These are phyloP conservation scores for Epinotia ramella DNA, from an alignment of 2,888 invertebrate genomes.

Conservation along the genomic window DNA sequence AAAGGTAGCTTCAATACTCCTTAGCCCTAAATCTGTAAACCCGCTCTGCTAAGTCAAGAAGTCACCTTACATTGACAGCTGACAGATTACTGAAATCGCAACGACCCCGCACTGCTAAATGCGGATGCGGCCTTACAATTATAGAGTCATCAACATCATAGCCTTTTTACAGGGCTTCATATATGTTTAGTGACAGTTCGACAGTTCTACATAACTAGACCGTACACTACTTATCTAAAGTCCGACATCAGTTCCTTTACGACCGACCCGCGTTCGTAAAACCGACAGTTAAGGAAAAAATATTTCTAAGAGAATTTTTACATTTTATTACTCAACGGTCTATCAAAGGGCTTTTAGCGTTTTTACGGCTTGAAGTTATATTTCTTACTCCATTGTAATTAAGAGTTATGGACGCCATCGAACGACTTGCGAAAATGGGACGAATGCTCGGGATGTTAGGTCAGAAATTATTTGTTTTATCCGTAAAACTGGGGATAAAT, in stretches of 20 bases:
- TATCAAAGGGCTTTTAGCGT: slow-evolving; percentile 64
- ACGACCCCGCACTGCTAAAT: no score
- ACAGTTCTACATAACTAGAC: background rate
- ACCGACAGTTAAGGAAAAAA: slow-evolving; percentile 59
- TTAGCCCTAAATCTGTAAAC: no score
- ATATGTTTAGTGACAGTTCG: background rate
- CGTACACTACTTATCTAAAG: background rate
- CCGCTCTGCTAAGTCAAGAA: no score
- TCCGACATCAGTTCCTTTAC: slow-evolving; percentile 49
- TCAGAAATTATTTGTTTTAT: background rate
- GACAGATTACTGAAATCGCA: no score
- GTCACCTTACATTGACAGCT: no score
- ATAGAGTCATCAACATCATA: background rate
- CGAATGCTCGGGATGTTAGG: background rate
- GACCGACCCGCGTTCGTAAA: slow-evolving; percentile 55
- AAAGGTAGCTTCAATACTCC: no score
- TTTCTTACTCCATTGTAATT: slow-evolving; percentile 59
- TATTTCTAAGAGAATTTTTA: slow-evolving; percentile 63
- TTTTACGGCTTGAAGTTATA: slow-evolving; percentile 60
- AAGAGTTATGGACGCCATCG: slow-evolving; percentile 35
- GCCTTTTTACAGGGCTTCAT: background rate
- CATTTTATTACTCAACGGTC: slow-evolving; percentile 66
- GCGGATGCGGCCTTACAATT: background rate
- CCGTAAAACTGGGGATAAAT: background rate
- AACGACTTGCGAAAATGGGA: slow-evolving; percentile 5